Conservation (phyloP, 2,113 vertebrate genomes). For the Carollia perspicillata region DNA sequence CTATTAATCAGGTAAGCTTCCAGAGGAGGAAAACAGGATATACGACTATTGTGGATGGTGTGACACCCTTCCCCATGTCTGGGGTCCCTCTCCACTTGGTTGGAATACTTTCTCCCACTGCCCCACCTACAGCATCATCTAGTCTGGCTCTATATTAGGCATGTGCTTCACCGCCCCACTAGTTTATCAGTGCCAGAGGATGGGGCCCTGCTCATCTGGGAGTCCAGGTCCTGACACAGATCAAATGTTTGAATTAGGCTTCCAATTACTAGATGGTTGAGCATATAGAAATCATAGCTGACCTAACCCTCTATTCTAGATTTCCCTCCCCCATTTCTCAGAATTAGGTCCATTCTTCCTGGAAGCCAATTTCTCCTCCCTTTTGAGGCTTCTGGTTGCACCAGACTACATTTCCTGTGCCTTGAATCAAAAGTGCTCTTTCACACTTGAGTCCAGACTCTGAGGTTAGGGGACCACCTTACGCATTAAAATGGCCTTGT, state of each 20-base stretch:
- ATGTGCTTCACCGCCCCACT: not conserved
- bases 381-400: not conserved
- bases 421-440: slow-evolving; percentile 4
- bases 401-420: not conserved
- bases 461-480: not conserved
- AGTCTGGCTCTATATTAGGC: not conserved
- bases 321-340: not conserved
- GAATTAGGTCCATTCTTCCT: not conserved
- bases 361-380: not conserved
- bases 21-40: not conserved
- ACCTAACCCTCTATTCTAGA: not conserved
- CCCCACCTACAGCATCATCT: not conserved
- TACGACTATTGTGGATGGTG: not conserved
- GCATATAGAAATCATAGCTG: not conserved
- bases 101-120: not conserved
- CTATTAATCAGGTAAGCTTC: not conserved
- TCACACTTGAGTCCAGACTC: not conserved
- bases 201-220: not conserved
- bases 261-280: not conserved
- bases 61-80: not conserved
- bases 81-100: not conserved
- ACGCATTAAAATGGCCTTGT: not conserved
- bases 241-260: not conserved
- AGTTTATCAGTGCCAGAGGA: not conserved
- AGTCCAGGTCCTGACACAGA: not conserved